A percentile compares a stretch with the other conserved stretches of the same genome.
These are phyloP conservation scores for Pomacea canaliculata DNA, from an alignment of 2,888 invertebrate genomes.

Conservation along the genomic window DNA sequence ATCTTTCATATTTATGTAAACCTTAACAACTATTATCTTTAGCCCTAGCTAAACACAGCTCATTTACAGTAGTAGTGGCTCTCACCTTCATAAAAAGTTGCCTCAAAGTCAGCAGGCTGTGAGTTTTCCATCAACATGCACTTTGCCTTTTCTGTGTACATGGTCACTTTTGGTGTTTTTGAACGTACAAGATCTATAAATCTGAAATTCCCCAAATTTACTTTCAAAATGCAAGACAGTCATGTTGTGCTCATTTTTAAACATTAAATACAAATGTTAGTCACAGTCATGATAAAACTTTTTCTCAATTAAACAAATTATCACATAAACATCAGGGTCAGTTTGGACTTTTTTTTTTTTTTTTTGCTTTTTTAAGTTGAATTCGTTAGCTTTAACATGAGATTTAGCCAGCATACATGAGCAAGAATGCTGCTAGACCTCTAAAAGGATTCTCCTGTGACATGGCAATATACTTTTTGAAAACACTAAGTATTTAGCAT, in stretches of 20 bases:
- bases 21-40: no score
- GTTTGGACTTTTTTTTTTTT: no score
- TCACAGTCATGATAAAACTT: neutral
- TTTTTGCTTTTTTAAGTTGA: no score
- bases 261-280: neutral
- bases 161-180: constrained; percentile 93
- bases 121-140: constrained; percentile 94
- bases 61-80: neutral
- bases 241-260: neutral
- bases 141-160: constrained; percentile 86
- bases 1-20: no score
- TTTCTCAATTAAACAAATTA: neutral
- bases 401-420: no score
- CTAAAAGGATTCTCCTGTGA: no score
- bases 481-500: no score
- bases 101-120: constrained; percentile 70
- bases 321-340: no score
- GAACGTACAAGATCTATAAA: constrained; percentile 91
- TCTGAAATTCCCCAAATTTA: constrained; percentile 10
- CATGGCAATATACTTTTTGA: no score
- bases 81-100: constrained; percentile 68
- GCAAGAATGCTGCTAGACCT: no score
- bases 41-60: no score
- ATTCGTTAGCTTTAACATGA: no score
- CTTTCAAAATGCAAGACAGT: neutral